Percentiles rank a stretch among this genome's conserved stretches.
Conservation (phyloP, 2,113 vertebrate genomes). For the Taxidea taxus region DNA sequence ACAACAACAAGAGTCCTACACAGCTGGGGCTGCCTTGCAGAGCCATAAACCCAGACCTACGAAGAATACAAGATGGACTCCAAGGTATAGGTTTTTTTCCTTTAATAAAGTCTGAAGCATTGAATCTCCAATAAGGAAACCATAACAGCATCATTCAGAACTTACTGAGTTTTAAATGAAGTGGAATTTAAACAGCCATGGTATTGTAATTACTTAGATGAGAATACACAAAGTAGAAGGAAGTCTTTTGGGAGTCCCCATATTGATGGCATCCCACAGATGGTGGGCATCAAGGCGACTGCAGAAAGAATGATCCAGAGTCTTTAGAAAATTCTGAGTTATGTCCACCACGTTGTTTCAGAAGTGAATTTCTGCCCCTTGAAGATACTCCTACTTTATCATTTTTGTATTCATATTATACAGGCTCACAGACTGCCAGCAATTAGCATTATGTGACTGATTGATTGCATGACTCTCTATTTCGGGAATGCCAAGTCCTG, state of each 20-base stretch:
- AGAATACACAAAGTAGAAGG: not conserved
- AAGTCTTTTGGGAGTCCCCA: not conserved
- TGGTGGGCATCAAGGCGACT: rapidly evolving
- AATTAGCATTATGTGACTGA: not conserved
- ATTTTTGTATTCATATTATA: not conserved
- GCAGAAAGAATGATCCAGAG: not conserved
- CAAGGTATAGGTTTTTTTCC: not conserved
- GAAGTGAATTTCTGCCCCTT: not conserved
- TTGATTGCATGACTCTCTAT: not conserved
- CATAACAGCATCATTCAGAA: not conserved
- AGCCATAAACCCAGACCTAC: too few species aligned
- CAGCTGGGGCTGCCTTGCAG: not conserved
- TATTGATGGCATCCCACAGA: not conserved
- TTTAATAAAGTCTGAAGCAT: not conserved
- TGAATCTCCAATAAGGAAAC: not conserved
- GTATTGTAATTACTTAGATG: not conserved
- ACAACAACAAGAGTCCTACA: too few species aligned
- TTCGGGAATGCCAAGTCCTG: not conserved
- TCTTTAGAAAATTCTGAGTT: not conserved
- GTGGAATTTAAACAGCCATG: not conserved
- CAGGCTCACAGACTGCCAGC: not conserved
- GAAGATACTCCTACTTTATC: not conserved
- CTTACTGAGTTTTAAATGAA: not conserved
- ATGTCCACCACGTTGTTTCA: not conserved
- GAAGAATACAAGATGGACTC: not conserved